phyloP scores from a whole-genome alignment of 2,797 vertebrate species.

The Eutrigla gurnardus region DNA sequence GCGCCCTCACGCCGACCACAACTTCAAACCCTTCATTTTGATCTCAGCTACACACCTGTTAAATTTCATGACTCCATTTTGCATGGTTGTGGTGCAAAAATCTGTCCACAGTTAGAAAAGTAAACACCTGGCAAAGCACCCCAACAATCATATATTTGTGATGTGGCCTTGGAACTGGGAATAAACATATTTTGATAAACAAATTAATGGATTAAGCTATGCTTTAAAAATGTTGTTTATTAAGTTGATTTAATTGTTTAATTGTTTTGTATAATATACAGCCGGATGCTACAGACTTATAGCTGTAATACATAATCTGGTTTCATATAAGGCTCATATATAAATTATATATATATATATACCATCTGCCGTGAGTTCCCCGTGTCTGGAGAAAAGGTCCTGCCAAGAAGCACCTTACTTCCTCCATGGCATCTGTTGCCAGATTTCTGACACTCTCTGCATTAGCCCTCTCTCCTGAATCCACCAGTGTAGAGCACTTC shows the following conservation, averaged over 20 bases:
- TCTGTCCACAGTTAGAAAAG: background rate
- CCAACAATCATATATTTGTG: background rate
- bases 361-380: constrained; percentile 40
- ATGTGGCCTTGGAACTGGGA: no score
- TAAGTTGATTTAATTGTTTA: no score
- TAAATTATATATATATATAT: background rate
- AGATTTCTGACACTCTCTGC: constrained; percentile 6
- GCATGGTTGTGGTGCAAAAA: background rate
- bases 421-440: constrained; percentile 39
- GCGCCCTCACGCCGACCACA: background rate
- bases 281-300: no score
- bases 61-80: background rate
- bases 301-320: no score
- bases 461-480: background rate
- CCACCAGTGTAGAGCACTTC: background rate
- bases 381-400: constrained; percentile 17
- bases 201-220: background rate
- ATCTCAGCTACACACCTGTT: background rate
- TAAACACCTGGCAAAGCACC: background rate
- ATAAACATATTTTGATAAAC: background rate
- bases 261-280: no score
- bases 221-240: background rate
- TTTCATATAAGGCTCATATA: background rate
- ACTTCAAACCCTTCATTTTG: background rate
- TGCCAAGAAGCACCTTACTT: constrained; percentile 15